Evolutionary conservation across 2,888 invertebrate genomes (phyloP).

Genomic region (Mamestra brassicae): DNA sequence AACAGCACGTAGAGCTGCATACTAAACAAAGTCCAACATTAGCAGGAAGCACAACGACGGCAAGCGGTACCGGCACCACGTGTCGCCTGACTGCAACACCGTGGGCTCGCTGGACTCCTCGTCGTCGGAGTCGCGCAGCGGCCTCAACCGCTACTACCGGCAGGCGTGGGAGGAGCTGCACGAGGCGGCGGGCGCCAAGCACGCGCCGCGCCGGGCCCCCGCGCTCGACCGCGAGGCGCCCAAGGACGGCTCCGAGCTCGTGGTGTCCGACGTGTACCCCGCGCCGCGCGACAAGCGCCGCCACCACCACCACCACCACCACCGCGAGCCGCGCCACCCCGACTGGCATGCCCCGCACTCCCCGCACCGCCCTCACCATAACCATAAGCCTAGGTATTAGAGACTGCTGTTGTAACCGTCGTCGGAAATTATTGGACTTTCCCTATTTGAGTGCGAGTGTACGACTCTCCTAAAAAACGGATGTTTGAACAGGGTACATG

Average conservation of each 20-base stretch:
- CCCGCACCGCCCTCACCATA: constrained; percentile 89
- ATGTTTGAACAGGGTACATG: constrained; percentile 9
- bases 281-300: constrained; percentile 91
- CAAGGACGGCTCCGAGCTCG: constrained; percentile 94
- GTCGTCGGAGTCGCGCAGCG: constrained; percentile 95
- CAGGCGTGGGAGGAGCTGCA: constrained; percentile 98
- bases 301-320: constrained; percentile 94
- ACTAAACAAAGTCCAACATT: constrained; percentile 32
- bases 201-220: constrained; percentile 74
- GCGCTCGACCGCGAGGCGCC: constrained; percentile 90
- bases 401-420: constrained; percentile 38
- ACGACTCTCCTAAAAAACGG: background rate
- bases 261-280: constrained; percentile 92
- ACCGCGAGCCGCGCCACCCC: constrained; percentile 92
- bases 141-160: constrained; percentile 96
- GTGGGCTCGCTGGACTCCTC: constrained; percentile 97
- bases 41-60: constrained; percentile 92
- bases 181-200: constrained; percentile 93
- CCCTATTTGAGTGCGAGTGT: constrained; percentile 26
- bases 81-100: constrained; percentile 97
- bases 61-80: constrained; percentile 97
- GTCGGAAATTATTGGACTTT: constrained; percentile 26
- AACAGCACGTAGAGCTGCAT: background rate
- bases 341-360: constrained; percentile 88
- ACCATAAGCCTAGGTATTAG: constrained; percentile 90